Evolutionary conservation across 2,113 vertebrate species (phyloP).

Genomic region (Junco hyemalis): DNA sequence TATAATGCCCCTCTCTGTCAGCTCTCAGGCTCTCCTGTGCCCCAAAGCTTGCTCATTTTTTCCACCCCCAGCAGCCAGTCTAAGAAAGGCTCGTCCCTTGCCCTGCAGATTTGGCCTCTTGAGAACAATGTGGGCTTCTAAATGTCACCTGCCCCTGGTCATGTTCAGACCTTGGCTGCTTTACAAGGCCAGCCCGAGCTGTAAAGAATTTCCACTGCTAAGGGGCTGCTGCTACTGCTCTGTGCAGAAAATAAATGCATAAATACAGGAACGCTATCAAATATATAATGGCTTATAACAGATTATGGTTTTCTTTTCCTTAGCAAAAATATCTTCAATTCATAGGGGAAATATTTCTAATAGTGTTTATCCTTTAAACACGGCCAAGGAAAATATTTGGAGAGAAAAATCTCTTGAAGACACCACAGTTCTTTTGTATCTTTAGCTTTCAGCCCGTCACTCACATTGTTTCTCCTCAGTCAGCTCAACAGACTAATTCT

Average conservation of each 20-base stretch:
- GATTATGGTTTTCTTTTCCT: neutral
- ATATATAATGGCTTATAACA: neutral
- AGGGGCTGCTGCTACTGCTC: neutral
- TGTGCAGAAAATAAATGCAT: neutral
- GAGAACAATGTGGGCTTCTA: neutral
- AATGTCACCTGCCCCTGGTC: neutral
- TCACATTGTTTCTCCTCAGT: constrained; percentile 55
- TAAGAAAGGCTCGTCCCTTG: neutral
- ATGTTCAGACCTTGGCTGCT: neutral
- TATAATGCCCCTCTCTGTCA: constrained; percentile 16
- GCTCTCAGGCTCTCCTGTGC: neutral
- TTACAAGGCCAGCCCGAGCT: fast-evolving
- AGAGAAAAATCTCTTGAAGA: constrained; percentile 35
- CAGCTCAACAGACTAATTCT: constrained; percentile 61
- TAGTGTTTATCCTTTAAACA: constrained; percentile 32
- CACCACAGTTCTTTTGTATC: constrained; percentile 41
- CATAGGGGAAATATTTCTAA: constrained; percentile 16
- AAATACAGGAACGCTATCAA: neutral
- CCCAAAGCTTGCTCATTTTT: constrained; percentile 41
- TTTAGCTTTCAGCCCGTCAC: constrained; percentile 33
- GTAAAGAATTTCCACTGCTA: neutral
- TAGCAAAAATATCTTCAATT: neutral
- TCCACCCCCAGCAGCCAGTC: neutral
- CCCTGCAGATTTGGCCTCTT: neutral
- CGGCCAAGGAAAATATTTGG: constrained; percentile 9